A percentile compares a stretch with the other conserved stretches of the same genome.
These are phyloP conservation scores for Sander vitreus DNA, from an alignment of 2,113 vertebrate genomes.

Conservation along the genomic window DNA sequence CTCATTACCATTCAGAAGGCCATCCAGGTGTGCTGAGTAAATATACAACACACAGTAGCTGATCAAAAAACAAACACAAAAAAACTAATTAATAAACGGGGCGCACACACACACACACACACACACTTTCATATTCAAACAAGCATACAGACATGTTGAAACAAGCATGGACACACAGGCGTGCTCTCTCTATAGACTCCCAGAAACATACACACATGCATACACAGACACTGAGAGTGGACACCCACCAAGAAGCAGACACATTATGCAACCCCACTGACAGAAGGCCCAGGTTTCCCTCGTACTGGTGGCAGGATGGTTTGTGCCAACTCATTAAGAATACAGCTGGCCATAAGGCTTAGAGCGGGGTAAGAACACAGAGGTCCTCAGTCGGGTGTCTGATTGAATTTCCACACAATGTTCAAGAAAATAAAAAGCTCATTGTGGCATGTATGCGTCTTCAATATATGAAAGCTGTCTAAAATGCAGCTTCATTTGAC, in stretches of 20 bases:
- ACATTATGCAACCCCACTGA: conserved; percentile 61
- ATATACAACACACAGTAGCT: conserved; percentile 60
- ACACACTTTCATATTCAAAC: conserved; percentile 17
- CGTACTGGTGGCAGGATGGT: conserved; percentile 46
- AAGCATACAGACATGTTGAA: conserved; percentile 39
- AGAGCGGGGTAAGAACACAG: conserved; percentile 50
- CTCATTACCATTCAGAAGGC: conserved; percentile 69
- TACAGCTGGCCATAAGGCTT: conserved; percentile 72
- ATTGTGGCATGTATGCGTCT: conserved; percentile 13
- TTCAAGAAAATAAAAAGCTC: conserved; percentile 46
- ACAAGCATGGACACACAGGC: conserved; percentile 35
- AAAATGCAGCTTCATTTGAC: conserved; percentile 23
- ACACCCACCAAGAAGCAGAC: conserved; percentile 54
- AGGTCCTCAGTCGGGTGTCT: conserved; percentile 48
- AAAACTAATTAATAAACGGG: conserved; percentile 34
- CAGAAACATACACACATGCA: conserved; percentile 34
- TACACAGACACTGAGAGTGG: conserved; percentile 26
- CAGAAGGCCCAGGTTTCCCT: conserved; percentile 71
- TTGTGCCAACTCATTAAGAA: conserved; percentile 81
- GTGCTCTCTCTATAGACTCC: conserved; percentile 47
- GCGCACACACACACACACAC: background rate
- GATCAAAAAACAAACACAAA: conserved; percentile 33
- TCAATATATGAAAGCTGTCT: conserved; percentile 1
- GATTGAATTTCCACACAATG: conserved; percentile 57
- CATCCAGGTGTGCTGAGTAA: conserved; percentile 72